A percentile compares a stretch with the other conserved stretches of the same genome.
phyloP scores from a whole-genome alignment of 2,797 vertebrate species.

The Siniperca obscura region DNA sequence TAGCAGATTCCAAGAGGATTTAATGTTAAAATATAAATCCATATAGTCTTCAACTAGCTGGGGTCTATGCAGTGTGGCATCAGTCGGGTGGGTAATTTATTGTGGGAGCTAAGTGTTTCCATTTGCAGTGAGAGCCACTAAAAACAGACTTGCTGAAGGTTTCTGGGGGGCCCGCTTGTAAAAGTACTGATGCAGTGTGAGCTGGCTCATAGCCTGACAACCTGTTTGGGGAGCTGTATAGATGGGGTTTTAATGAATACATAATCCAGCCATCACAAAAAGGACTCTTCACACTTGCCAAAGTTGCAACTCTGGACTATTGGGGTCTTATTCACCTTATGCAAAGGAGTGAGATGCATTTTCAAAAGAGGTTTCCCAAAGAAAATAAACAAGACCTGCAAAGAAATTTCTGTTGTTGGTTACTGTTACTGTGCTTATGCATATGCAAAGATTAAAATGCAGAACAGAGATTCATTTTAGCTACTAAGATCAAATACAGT shows the following conservation, averaged over 20 bases:
- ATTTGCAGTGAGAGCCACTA: conserved; percentile 85
- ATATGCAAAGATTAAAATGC: conserved; percentile 33
- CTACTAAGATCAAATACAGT: conserved; percentile 31
- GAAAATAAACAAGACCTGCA: conserved; percentile 54
- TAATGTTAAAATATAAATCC: conserved; percentile 64
- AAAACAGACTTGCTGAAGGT: conserved; percentile 81
- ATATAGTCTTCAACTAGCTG: conserved; percentile 55
- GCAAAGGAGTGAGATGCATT: conserved; percentile 46
- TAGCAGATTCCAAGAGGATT: conserved; percentile 51
- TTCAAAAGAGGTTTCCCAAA: conserved; percentile 41
- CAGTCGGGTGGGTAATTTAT: conserved; percentile 82
- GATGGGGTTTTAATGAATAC: conserved; percentile 83
- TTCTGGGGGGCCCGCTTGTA: conserved; percentile 86
- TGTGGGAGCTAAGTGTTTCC: conserved; percentile 85
- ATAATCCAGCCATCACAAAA: conserved; percentile 79
- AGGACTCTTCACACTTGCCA: conserved; percentile 55
- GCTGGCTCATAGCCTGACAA: conserved; percentile 82
- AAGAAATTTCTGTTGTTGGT: conserved; percentile 47
- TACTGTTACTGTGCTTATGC: conserved; percentile 56
- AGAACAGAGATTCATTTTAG: conserved; percentile 44
- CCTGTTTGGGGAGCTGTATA: conserved; percentile 81
- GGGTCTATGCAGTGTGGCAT: conserved; percentile 78
- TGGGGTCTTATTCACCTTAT: conserved; percentile 52
- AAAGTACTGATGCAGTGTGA: conserved; percentile 79
- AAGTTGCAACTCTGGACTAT: conserved; percentile 53